Evolutionary conservation across 2,888 invertebrate genomes (phyloP).

Genomic region (Eurytoma adleriae): DNA sequence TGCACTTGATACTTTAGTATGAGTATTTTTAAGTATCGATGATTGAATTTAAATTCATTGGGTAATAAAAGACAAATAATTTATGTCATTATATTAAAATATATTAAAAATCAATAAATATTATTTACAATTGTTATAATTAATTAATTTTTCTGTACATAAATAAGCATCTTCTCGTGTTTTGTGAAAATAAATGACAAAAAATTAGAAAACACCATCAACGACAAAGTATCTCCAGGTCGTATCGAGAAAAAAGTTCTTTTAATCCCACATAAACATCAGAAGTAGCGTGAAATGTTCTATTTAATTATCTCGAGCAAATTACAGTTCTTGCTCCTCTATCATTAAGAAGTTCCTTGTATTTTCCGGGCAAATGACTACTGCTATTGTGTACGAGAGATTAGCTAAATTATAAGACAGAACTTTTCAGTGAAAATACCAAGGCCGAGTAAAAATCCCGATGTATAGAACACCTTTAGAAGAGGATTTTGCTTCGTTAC

Average conservation of each 20-base stretch:
- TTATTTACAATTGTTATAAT: too few species aligned
- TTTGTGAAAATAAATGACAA: too few species aligned
- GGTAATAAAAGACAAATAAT: too few species aligned
- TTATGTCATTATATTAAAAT: too few species aligned
- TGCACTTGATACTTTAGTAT: too few species aligned
- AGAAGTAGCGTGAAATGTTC: conserved; percentile 31
- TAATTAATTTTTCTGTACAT: too few species aligned
- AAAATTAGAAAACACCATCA: too few species aligned
- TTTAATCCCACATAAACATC: conserved; percentile 45
- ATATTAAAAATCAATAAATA: too few species aligned
- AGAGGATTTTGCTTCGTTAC: too few species aligned
- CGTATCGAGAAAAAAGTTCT: background rate
- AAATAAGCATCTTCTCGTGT: too few species aligned
- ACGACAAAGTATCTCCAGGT: background rate
- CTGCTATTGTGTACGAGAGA: conserved; percentile 24
- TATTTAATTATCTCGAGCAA: conserved; percentile 51
- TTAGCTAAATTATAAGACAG: conserved; percentile 34
- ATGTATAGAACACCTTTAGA: background rate
- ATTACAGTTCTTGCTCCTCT: conserved; percentile 46
- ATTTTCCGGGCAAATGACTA: conserved; percentile 26
- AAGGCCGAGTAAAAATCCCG: background rate
- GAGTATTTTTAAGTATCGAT: too few species aligned
- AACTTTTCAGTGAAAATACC: conserved; percentile 26
- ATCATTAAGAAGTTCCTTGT: conserved; percentile 45
- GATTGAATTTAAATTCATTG: too few species aligned